These are phyloP conservation scores for Epinephelus fuscoguttatus DNA, from an alignment of 2,113 vertebrate genomes.

Conservation along the genomic window DNA sequence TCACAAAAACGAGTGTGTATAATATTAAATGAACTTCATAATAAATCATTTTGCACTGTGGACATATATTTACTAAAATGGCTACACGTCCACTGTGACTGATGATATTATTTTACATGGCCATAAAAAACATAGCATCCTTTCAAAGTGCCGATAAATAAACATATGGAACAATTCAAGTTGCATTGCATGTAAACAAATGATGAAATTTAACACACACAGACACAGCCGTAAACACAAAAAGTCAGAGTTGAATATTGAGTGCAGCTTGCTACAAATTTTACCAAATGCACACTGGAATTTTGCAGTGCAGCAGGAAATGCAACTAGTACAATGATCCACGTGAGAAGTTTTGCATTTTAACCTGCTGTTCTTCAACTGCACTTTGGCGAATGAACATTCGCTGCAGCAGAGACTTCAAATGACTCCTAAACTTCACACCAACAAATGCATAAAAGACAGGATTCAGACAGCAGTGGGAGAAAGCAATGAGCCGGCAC, in stretches of 20 bases:
- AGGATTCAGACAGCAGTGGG: conserved; percentile 94
- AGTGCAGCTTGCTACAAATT: not conserved
- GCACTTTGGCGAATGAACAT: conserved; percentile 25
- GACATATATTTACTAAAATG: not conserved
- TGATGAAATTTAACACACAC: not conserved
- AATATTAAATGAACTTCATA: not conserved
- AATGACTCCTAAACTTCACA: conserved; percentile 91
- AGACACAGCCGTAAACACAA: not conserved
- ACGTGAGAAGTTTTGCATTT: conserved; percentile 51
- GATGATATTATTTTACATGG: not conserved
- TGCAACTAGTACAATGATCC: conserved; percentile 67
- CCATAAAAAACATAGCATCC: not conserved
- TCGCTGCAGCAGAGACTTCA: conserved; percentile 78
- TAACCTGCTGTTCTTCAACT: conserved; percentile 5
- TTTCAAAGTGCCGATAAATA: not conserved
- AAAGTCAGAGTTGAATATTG: not conserved
- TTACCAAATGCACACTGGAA: not conserved
- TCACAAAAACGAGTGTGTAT: not conserved
- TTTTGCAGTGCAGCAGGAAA: not conserved
- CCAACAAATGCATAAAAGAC: conserved; percentile 93
- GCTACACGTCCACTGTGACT: not conserved
- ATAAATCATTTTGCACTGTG: not conserved
- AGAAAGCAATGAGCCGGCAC: conserved; percentile 89
- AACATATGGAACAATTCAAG: not conserved
- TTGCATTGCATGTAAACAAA: too few species aligned